Base-by-base conservation (phyloP, 2,113 vertebrate genomes). In the Xiphorhynchus elegans region DNA sequence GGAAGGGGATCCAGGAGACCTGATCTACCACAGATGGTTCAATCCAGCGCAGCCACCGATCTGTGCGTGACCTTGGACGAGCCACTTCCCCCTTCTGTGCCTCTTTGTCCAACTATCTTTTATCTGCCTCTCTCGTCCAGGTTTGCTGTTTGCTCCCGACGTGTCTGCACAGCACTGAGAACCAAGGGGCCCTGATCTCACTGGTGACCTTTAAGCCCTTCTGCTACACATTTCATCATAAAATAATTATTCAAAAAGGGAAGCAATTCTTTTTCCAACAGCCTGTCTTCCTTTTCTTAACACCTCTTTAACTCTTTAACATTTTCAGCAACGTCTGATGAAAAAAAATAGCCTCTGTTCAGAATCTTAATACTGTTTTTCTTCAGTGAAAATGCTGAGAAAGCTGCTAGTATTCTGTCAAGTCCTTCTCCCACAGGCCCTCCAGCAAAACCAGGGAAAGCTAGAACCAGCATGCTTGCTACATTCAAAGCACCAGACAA, bases 91-190 rank as follows among this genome's bases (percentile, higher is more conserved):
- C 75, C 67, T 87, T 89, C 64, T 40, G 88, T 79, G 96, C 95
- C 95, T 90, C 95, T 92, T 90, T 92, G 90, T 67, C 93, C 92
- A 93, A 56, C 88, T 18, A 15, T 75, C 92, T 75, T 95, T 89
- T 84, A 93, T 89, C 96, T 89, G 88, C 80, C 83, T 81, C 90
- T 87, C 90, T 92, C 85, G 47, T 46, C 66, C 46, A 96, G 85
- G 89, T 89, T 87, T 77, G 88, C 86, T 90, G 83, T 94, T 96
- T 84, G 74, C 86, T 93, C 93, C 92, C 42, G 7, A 93, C 83
- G 62, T 46, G 93, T 92, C 93, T 89, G 90, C 90, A 69, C 86
- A 84, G 88, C 52, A 47, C 60, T 1, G 53, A 64, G 85, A 72
- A 90, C 73, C 80, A 46, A 86, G 90, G 80, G 80, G 76, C 76